Evolutionary conservation across 1,140 invertebrate genomes (phyloP).

Genomic region (Drosophila oshimai): DNA sequence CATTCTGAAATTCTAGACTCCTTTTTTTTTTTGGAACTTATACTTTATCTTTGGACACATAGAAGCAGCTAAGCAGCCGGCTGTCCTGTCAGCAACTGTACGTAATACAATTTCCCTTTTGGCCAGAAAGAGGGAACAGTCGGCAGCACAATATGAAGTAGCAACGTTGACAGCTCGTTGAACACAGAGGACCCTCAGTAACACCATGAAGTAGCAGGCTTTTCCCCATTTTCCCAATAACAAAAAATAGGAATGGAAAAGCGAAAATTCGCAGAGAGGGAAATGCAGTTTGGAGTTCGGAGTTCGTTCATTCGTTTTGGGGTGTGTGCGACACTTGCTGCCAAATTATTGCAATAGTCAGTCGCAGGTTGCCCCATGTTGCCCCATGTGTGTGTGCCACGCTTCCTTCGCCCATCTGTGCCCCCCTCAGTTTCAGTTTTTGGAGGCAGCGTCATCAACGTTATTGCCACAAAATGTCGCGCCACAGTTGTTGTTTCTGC

Average conservation of each 20-base stretch:
- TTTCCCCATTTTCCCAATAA: conserved; percentile 16
- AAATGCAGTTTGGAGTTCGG: conserved; percentile 6
- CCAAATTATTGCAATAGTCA: conserved; percentile 66
- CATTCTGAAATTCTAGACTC: background rate
- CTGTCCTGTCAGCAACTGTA: conserved; percentile 10
- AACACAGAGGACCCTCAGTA: conserved; percentile 20
- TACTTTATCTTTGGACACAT: background rate
- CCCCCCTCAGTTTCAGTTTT: background rate
- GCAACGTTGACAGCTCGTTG: conserved; percentile 57
- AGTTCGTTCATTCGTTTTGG: conserved; percentile 19
- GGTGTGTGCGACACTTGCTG: conserved; percentile 52
- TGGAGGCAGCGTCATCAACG: conserved; percentile 37
- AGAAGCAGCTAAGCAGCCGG: background rate
- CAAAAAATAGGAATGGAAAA: background rate
- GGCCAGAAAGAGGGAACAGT: background rate
- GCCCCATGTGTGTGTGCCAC: conserved; percentile 36
- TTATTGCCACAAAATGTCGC: conserved; percentile 77
- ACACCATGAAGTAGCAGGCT: conserved; percentile 9
- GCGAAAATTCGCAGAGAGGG: background rate
- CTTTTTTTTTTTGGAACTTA: background rate
- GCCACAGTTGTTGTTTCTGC: conserved; percentile 46
- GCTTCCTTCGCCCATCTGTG: background rate
- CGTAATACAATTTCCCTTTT: conserved; percentile 24
- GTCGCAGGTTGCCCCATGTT: conserved; percentile 43
- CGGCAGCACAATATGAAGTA: conserved; percentile 41